Evolutionary conservation across 2,113 vertebrate species (phyloP), one percentile per base, ranked within the genome.

Genomic region (Gallinago undulata): DNA sequence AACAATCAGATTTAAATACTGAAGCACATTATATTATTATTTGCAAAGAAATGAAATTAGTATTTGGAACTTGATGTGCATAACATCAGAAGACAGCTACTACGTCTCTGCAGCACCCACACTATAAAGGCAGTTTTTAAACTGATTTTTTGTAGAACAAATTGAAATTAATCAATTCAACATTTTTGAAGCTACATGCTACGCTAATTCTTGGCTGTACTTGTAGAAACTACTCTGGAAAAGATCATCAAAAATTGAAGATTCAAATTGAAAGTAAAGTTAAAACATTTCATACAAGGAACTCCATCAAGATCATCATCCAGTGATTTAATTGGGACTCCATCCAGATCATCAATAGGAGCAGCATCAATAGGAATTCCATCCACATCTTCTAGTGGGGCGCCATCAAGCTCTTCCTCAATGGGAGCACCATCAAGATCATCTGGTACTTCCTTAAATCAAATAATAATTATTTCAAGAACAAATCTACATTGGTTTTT

Each of bases 301-400:
- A 99, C 97, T 82, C 99, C 99, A 95, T 99, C 99, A 28, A 99
- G 98, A 95, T 99, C 99, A n/a, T 99, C 99, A 94, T 99, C 99
- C 84, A 99, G 95, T 0, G 98, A 97, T 90, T 99, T 99, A 95
- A 99, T 99, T 60, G 99, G 99, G 81, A 99, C 97, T 73, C 99
- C 99, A 81, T 99, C 99, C 19, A 99, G 97, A 85, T 99, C 99
- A 70, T 99, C 99, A 63, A 99, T 97, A 39, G 98, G 98, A 82
- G 98, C 96, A 74, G 99, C 98, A 79, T 99, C 99, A 73, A 99
- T 99, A 33, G 99, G 99, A 92, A 99, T 97, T 45, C 99, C 99
- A 76, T 99, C 99, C 80, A 99, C 99, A 80, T 99, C 99, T 93
- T 99, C 99, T 8, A 99, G 94, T 4, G 98, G 98, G 43, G 98